phyloP scores from a whole-genome alignment of 1,140 invertebrate genomes.

The Ceratina japonica region DNA sequence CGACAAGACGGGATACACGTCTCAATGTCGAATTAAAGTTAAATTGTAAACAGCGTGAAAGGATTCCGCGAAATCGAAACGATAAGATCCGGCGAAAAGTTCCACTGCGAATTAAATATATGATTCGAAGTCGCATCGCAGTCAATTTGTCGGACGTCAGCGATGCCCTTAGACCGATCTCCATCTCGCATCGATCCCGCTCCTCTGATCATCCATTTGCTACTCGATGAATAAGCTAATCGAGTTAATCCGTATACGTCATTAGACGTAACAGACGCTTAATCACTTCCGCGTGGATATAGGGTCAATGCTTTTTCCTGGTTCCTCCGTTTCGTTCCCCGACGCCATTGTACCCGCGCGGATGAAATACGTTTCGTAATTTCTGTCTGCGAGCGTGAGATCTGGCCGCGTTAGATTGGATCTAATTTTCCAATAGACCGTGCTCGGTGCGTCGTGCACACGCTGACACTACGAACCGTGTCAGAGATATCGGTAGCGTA shows the following conservation, averaged over 20 bases:
- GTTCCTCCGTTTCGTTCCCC: slow-evolving; percentile 8
- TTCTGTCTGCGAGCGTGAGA: slow-evolving; percentile 65
- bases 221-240: slow-evolving; percentile 62
- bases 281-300: slow-evolving; percentile 58
- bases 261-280: slow-evolving; percentile 55
- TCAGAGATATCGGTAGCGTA: neutral
- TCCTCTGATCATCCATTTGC: slow-evolving; percentile 43
- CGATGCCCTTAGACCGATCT: slow-evolving; percentile 23
- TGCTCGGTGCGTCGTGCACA: slow-evolving; percentile 14
- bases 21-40: slow-evolving; percentile 47
- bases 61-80: too few species aligned
- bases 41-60: slow-evolving; percentile 34
- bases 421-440: slow-evolving; percentile 65
- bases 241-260: slow-evolving; percentile 60
- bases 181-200: slow-evolving; percentile 7
- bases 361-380: slow-evolving; percentile 59
- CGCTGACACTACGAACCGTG: slow-evolving; percentile 18
- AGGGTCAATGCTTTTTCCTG: slow-evolving; percentile 63
- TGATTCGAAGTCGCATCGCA: too few species aligned
- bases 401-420: slow-evolving; percentile 60
- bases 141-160: too few species aligned
- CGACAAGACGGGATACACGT: slow-evolving; percentile 27
- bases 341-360: slow-evolving; percentile 53
- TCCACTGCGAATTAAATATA: too few species aligned
- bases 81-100: too few species aligned